These are phyloP conservation scores for Corythaeola cristata DNA, from an alignment of 2,113 vertebrate species.

Conservation along the genomic window DNA sequence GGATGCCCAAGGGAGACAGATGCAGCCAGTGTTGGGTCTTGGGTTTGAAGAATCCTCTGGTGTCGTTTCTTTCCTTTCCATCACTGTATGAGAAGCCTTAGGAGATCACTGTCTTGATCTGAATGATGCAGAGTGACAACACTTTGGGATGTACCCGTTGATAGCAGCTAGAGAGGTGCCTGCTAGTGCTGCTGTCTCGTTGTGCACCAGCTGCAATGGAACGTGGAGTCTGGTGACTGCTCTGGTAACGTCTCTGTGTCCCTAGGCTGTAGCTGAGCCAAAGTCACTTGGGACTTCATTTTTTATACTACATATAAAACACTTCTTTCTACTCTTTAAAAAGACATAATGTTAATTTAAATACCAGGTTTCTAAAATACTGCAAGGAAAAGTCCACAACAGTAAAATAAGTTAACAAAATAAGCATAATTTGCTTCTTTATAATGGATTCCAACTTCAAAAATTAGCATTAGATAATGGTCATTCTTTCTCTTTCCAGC, in stretches of 20 bases:
- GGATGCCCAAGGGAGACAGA: neutral
- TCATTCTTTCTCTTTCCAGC: constrained; percentile 71
- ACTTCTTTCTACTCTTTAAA: neutral
- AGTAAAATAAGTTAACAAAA: neutral
- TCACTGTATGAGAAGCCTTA: neutral
- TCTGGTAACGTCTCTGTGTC: neutral
- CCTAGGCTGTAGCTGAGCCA: neutral
- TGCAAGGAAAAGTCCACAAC: neutral
- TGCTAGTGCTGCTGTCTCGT: neutral
- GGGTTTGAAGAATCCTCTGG: neutral
- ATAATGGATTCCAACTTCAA: neutral
- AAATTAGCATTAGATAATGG: neutral
- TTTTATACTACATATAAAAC: neutral
- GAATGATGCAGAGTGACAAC: neutral
- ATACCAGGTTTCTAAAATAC: neutral
- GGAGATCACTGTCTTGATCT: neutral
- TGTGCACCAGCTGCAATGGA: neutral
- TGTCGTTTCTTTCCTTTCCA: neutral
- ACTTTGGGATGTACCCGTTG: neutral
- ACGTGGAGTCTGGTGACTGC: neutral
- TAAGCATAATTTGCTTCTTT: neutral
- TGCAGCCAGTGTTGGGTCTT: neutral
- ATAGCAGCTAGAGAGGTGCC: neutral
- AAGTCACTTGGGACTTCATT: neutral
- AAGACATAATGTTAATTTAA: neutral